Base-by-base conservation (phyloP, 2,888 invertebrate species). In the Eristalis pertinax region DNA sequence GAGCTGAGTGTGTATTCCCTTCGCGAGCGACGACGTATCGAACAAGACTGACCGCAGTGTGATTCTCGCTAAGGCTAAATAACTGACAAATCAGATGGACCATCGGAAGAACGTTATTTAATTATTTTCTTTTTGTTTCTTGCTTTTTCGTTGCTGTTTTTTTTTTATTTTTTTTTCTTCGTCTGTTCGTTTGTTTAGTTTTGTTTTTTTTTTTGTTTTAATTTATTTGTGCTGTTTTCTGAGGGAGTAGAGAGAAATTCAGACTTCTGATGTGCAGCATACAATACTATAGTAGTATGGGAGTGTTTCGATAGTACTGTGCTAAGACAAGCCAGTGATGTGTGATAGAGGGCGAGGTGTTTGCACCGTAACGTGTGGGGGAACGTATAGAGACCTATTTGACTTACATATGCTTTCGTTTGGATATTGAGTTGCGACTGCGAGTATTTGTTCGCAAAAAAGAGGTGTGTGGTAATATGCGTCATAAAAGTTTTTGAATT, bases 11-110 rank as follows among this genome's bases (percentile, higher is more conserved):
- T 24, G 15, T 43, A 32, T 35, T 43, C 70, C 74, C 70, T 56
- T 65, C 68, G 24, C 50, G 63, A 50, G 50, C 50, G 19, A 50
- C 50, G 50, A 43, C 77, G 76, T 43, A 77, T 72, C 63, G 67
- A 73, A 67, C 76, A 67, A 76, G 63, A 81, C 85, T 85, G 80
- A 81, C 58, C 35, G 32, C 35, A 68, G 38, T 69, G 64, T 63
- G 67, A 74, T 74, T 79, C 79, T 74, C 56, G n/a, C 22, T 50
- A 32, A 10, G 32, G n/a, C 43, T 79, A 50, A 69, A 58, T 74
- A 79, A 84, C 84, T 79, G 84, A 84, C 79, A 67, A 62, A 32
- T 50, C 13, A 7, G 58, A 50, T 67, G 69, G 38, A 41, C 26
- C 58, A 73, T 35, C 22, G 63, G 35, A 58, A 73, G 60, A 60